Evolutionary conservation across 2,888 invertebrate species (phyloP).

Genomic region (Didymodactylos carnosus): DNA sequence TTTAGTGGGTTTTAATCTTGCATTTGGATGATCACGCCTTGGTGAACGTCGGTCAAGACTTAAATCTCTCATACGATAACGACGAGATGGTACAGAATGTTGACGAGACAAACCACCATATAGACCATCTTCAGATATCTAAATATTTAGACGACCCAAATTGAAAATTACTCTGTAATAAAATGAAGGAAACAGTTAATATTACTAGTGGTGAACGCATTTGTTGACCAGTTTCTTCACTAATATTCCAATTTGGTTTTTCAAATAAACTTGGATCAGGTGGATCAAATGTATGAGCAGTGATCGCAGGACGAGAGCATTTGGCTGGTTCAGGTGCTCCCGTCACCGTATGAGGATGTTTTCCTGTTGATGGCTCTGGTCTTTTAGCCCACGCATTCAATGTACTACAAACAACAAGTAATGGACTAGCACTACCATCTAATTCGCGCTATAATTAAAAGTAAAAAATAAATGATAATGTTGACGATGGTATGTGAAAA

Average conservation of each 20-base stretch:
- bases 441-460: slow-evolving; percentile 21
- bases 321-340: slow-evolving; percentile 61
- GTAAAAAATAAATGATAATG: background rate
- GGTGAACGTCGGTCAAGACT: background rate
- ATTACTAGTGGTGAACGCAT: no score
- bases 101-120: background rate
- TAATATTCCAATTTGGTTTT: background rate
- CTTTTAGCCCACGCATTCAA: slow-evolving; percentile 26
- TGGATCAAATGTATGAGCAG: slow-evolving; percentile 67
- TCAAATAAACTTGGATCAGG: slow-evolving; percentile 38
- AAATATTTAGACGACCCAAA: background rate
- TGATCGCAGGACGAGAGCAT: slow-evolving; percentile 63
- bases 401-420: slow-evolving; percentile 36
- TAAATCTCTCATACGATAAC: background rate
- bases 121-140: background rate
- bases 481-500: background rate
- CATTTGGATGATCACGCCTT: background rate
- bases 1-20: background rate
- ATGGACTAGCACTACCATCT: slow-evolving; percentile 16
- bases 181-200: background rate
- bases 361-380: background rate
- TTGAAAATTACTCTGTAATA: background rate
- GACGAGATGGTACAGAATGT: background rate
- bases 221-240: background rate
- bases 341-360: slow-evolving; percentile 76